Percentiles rank a stretch among this genome's conserved stretches.
Evolutionary conservation across 2,113 vertebrate species (phyloP).

Genomic region (Trachemys scripta): DNA sequence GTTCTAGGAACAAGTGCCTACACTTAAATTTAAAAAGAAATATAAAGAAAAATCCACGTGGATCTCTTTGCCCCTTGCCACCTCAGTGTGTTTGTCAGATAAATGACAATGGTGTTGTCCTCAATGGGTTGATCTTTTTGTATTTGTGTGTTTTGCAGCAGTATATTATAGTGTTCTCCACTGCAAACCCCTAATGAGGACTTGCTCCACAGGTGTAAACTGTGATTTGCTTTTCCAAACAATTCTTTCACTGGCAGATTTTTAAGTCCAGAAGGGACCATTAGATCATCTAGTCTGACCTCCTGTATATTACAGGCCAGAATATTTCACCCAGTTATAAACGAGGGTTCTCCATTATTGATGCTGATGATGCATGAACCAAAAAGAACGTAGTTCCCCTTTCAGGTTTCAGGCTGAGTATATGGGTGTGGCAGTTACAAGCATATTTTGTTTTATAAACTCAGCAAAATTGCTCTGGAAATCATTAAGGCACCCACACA

Average conservation of each 20-base stretch:
- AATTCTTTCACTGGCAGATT: not conserved
- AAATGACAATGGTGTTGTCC: not conserved
- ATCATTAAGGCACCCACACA: not conserved
- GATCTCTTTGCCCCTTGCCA: not conserved
- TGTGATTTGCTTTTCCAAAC: not conserved
- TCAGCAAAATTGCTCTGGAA: not conserved
- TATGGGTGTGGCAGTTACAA: not conserved
- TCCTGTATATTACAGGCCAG: not conserved
- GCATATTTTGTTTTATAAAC: not conserved
- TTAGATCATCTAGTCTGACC: not conserved
- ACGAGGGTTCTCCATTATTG: not conserved
- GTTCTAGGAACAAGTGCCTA: not conserved
- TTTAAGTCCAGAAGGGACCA: not conserved
- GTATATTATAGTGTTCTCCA: not conserved
- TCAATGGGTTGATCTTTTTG: not conserved
- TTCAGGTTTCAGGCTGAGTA: not conserved
- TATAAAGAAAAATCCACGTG: fast-evolving
- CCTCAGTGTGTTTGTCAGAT: not conserved
- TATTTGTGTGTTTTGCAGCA: not conserved
- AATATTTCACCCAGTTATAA: not conserved
- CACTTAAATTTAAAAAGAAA: not conserved
- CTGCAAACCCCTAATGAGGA: not conserved
- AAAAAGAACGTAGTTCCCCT: not conserved
- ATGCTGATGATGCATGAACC: not conserved
- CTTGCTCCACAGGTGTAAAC: not conserved